Evolutionary conservation across 2,113 vertebrate species (phyloP), one percentile per base, ranked within the genome.

Genomic region (Alexandromys fortis): DNA sequence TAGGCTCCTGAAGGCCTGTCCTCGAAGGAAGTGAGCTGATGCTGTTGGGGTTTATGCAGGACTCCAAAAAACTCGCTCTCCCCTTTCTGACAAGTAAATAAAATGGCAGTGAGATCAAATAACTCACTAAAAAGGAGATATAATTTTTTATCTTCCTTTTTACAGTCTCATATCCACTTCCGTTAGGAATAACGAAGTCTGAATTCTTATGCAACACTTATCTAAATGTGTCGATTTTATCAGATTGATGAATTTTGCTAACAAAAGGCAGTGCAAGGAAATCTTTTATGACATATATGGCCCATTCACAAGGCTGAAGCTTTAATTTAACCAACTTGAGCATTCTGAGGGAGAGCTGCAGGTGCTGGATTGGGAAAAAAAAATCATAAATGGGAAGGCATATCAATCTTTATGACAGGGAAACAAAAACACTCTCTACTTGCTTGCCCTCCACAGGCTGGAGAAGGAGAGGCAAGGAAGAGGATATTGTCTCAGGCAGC

Each of bases 191-290:
- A 98, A 92, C 96, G 68, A 95, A 96, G 94, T 96, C 97, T 97
- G 96, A 97, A 98, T 98, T 98, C 97, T 98, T 97, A 97, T 85
- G 97, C 96, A 96, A 96, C 94, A 94, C 91, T 97, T 93, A 97
- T 97, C 96, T 96, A 95, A 96, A 96, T 95, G 94, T 97, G 97
- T 97, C 97, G 96, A 97, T 97, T 96, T 97, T 97, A 98, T 98
- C 98, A n/a, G 95, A 93, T 97, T 97, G 97, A 96, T 96, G 92
- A 98, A 98, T 97, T 97, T 96, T 90, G 95, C 96, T 96, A 98
- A 98, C 97, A 98, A 97, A 97, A 97, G 91, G 94, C 94, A 94
- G 85, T 55, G 55, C 96, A 92, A 97, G 91, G 92, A 94, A 97
- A 97, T 97, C 94, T 97, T 98, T 3, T 92, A 95, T 94, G 95